Conservation (phyloP, 2,113 vertebrate species). For the Nettapus auritus region DNA sequence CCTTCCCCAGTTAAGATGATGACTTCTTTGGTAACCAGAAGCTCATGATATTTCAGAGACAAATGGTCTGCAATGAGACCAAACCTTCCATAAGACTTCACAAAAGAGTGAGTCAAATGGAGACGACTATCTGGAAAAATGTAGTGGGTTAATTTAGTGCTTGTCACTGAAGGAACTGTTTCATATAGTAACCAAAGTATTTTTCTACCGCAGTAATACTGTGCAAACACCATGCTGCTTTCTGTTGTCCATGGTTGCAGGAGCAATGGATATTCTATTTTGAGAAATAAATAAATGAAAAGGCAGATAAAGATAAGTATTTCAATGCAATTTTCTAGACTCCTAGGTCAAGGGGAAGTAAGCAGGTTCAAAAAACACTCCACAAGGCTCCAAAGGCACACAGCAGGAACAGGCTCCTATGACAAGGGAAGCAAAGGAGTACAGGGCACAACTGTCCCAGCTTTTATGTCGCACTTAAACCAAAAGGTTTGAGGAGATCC, state of each 20-base stretch:
- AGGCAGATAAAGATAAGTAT: neutral
- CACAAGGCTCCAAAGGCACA: neutral
- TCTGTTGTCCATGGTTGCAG: neutral
- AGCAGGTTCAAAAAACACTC: neutral
- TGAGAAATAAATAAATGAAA: neutral
- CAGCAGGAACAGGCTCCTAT: neutral
- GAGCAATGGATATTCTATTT: neutral
- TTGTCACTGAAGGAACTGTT: neutral
- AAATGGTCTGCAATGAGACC: neutral
- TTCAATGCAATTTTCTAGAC: neutral
- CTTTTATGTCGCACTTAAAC: neutral
- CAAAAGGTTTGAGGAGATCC: neutral
- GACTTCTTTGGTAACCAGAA: neutral
- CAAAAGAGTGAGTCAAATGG: neutral
- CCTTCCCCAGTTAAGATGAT: neutral
- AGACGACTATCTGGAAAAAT: conserved; percentile 14
- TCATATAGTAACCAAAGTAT: neutral
- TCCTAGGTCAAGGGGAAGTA: neutral
- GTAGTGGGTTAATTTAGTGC: neutral
- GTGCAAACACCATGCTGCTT: neutral
- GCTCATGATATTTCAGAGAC: neutral
- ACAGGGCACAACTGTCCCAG: neutral
- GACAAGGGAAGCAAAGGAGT: neutral
- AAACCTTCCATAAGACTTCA: neutral
- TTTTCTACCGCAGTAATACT: neutral